A percentile compares a stretch with the other conserved stretches of the same genome.
Conservation (phyloP, 2,797 vertebrate genomes). For the Neostethus bicornis region DNA sequence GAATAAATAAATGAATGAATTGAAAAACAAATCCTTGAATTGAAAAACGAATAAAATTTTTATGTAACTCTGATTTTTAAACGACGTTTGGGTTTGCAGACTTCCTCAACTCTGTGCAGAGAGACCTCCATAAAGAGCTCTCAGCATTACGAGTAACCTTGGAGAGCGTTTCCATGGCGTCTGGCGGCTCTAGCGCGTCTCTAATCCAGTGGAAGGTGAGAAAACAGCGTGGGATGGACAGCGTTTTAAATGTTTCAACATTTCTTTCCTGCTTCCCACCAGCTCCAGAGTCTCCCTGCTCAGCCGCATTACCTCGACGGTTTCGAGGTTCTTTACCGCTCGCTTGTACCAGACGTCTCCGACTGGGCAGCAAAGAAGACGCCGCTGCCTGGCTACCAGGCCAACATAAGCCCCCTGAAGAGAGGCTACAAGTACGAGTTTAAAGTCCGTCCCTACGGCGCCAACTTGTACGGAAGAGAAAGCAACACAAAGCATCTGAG, state of each 20-base stretch:
- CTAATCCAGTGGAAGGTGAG: conserved; percentile 88
- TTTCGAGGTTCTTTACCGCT: conserved; percentile 87
- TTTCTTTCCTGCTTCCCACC: conserved; percentile 22
- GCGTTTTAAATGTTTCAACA: background rate
- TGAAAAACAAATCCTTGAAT: too few species aligned
- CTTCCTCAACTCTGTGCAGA: conserved; percentile 57
- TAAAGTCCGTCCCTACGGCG: conserved; percentile 88
- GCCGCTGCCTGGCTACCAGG: conserved; percentile 66
- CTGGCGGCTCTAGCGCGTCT: conserved; percentile 73
- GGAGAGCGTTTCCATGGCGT: conserved; percentile 81
- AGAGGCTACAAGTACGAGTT: conserved; percentile 93
- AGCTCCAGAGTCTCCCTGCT: conserved; percentile 79
- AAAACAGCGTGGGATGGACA: background rate
- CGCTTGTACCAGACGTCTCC: conserved; percentile 78
- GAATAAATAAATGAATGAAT: too few species aligned
- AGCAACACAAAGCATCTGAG: conserved; percentile 89
- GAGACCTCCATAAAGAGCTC: conserved; percentile 81
- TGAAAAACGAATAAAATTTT: too few species aligned
- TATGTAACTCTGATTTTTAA: too few species aligned
- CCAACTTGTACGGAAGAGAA: conserved; percentile 84
- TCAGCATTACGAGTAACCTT: conserved; percentile 82
- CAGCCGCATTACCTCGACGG: conserved; percentile 81
- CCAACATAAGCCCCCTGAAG: conserved; percentile 79
- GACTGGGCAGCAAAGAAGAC: conserved; percentile 80
- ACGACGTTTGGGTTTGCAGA: conserved; percentile 69